A percentile compares a stretch with the other conserved stretches of the same genome.
Evolutionary conservation across 2,888 invertebrate genomes (phyloP).

Genomic region (Fissipunctia ypsillon): DNA sequence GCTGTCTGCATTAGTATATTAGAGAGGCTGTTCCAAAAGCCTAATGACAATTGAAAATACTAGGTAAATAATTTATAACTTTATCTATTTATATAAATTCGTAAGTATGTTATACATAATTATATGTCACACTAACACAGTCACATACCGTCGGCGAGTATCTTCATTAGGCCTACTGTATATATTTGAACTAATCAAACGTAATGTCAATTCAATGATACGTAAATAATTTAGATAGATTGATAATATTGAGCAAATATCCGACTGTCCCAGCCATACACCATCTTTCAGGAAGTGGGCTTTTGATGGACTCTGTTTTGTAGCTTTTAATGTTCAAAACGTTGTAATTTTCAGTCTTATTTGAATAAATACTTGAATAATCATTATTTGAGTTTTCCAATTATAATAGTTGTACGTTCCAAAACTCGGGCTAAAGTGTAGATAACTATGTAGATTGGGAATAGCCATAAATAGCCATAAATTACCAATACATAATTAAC

Average conservation of each 20-base stretch:
- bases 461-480: too few relatives aligned
- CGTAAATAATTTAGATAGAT: background rate
- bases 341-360: background rate
- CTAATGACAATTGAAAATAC: background rate
- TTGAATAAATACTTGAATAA: background rate
- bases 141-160: slow-evolving; percentile 4
- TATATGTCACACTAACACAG: too few relatives aligned
- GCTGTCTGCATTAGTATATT: background rate
- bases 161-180: slow-evolving; percentile 12
- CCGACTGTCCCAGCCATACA: too few relatives aligned
- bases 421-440: background rate
- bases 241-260: background rate
- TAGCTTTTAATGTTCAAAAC: background rate
- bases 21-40: background rate
- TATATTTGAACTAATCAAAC: background rate
- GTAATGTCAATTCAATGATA: background rate
- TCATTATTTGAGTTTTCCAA: background rate
- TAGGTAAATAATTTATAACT: background rate
- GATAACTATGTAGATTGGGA: too few relatives aligned
- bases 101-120: background rate
- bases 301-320: background rate
- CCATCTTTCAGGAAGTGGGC: background rate
- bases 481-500: too few relatives aligned
- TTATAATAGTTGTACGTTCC: too few relatives aligned
- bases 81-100: background rate